These are phyloP conservation scores for Zosterops japonicus DNA, from an alignment of 2,113 vertebrate species.

Conservation along the genomic window DNA sequence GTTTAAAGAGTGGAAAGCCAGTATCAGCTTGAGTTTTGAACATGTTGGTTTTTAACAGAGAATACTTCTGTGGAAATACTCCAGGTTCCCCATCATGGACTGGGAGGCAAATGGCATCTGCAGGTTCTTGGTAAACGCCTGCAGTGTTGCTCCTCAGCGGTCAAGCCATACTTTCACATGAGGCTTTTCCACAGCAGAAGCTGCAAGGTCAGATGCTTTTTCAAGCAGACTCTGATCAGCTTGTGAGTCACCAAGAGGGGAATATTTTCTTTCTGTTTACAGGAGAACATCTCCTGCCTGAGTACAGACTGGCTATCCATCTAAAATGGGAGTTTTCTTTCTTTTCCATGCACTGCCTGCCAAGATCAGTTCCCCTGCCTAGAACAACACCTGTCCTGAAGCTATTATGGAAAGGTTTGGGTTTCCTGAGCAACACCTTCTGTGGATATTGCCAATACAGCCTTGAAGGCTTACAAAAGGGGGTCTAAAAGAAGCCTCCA, in stretches of 20 bases:
- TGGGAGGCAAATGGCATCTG: not conserved
- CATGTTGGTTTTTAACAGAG: not conserved
- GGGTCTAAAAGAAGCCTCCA: not conserved
- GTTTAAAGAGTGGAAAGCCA: not conserved
- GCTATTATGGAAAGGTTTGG: not conserved
- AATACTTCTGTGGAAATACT: not conserved
- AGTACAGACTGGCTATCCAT: not conserved
- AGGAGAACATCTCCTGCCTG: conserved; percentile 20
- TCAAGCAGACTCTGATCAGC: conserved; percentile 13
- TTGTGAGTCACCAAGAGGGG: conserved; percentile 25
- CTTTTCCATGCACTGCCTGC: not conserved
- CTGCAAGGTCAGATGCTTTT: conserved; percentile 47
- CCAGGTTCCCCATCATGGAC: not conserved
- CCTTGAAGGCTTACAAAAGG: not conserved
- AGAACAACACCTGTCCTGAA: conserved; percentile 6
- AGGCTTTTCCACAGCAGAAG: not conserved
- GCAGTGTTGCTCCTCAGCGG: not conserved
- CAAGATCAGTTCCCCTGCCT: conserved; percentile 17
- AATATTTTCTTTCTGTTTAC: not conserved
- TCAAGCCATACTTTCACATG: not conserved
- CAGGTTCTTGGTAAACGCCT: not conserved
- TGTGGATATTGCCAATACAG: not conserved
- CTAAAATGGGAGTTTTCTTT: not conserved
- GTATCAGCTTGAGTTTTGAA: not conserved
- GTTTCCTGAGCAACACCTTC: not conserved